Conservation (phyloP, 1,140 invertebrate species). For the Drosophila orosa region DNA sequence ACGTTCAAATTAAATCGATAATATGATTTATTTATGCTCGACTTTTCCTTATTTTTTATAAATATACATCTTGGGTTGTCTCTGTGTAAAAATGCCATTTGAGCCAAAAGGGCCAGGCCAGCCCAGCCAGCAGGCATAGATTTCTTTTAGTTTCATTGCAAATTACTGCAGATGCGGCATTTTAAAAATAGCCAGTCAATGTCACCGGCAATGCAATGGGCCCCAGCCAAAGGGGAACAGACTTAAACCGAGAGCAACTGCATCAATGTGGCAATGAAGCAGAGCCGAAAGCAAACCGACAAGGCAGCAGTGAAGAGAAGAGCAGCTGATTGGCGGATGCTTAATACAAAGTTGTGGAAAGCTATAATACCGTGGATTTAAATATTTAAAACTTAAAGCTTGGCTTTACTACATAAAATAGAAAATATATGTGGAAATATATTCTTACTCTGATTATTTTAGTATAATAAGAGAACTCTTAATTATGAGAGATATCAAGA, state of each 20-base stretch:
- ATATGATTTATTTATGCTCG: background rate
- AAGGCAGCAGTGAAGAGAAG: constrained; percentile 7
- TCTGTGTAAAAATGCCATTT: constrained; percentile 1
- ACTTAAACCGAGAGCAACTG: constrained; percentile 45
- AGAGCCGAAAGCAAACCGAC: constrained; percentile 35
- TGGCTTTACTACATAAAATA: too few relatives aligned
- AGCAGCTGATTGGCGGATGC: constrained; percentile 9
- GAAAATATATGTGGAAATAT: background rate
- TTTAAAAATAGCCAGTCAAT: constrained; percentile 76
- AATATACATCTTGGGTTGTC: background rate
- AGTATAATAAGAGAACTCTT: background rate
- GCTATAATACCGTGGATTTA: background rate
- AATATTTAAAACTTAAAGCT: too few relatives aligned
- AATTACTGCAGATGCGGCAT: constrained; percentile 65
- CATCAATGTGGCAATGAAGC: constrained; percentile 73
- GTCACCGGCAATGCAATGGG: constrained; percentile 55
- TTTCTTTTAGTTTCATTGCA: constrained; percentile 44
- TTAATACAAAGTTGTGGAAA: background rate
- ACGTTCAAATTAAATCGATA: background rate
- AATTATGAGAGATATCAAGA: background rate
- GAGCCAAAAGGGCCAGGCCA: constrained; percentile 49
- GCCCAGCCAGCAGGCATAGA: constrained; percentile 59
- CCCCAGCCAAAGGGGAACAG: constrained; percentile 14
- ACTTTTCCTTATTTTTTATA: too few relatives aligned
- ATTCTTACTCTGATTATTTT: too few relatives aligned